phyloP scores from a whole-genome alignment of 2,113 vertebrate genomes.

The Chamaea fasciata region DNA sequence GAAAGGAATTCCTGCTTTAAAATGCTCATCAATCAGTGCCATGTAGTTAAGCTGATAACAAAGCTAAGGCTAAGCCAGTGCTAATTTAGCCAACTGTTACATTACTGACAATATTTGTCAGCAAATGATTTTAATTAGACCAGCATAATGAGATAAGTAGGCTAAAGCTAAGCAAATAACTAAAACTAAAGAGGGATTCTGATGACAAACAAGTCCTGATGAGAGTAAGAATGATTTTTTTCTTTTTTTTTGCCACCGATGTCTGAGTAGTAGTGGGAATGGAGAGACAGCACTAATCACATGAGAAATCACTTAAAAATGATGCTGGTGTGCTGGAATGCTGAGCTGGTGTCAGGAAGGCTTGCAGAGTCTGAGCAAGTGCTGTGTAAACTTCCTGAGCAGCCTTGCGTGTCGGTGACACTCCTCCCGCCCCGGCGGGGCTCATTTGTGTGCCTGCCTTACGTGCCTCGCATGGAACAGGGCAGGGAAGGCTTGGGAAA shows the following conservation, averaged over 20 bases:
- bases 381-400: not conserved
- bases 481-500: not conserved
- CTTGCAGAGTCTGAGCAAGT: not conserved
- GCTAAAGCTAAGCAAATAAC: slow-evolving; percentile 17
- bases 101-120: slow-evolving; percentile 43
- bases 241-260: not conserved
- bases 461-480: accelerated
- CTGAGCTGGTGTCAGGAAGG: not conserved
- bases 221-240: not conserved
- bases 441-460: not conserved
- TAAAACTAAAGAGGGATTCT: slow-evolving; percentile 19
- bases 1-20: slow-evolving; percentile 38
- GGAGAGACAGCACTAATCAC: not conserved
- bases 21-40: slow-evolving; percentile 48
- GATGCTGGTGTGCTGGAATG: not conserved
- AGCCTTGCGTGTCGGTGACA: not conserved
- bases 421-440: accelerated
- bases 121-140: slow-evolving; percentile 49
- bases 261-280: not conserved
- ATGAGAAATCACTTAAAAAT: not conserved
- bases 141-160: slow-evolving; percentile 13
- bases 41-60: not conserved
- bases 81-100: slow-evolving; percentile 26
- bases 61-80: not conserved
- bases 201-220: not conserved